Conservation (phyloP, 2,888 invertebrate species). For the Tridacna crocea region DNA sequence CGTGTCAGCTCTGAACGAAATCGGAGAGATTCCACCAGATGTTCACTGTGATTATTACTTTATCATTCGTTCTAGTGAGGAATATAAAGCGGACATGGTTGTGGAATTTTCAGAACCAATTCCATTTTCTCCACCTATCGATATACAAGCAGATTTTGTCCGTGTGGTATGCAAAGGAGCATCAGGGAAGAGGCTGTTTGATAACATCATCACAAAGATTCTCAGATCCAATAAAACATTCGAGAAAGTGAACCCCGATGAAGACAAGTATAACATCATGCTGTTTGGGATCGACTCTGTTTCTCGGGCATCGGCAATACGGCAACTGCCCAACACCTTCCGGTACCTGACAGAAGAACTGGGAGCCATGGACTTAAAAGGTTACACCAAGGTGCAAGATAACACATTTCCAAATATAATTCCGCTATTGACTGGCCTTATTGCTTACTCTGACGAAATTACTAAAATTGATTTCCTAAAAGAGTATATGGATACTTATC, state of each 20-base stretch:
- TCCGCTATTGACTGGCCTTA: constrained; percentile 32
- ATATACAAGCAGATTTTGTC: constrained; percentile 3
- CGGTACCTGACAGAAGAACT: constrained; percentile 36
- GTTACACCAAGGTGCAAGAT: constrained; percentile 49
- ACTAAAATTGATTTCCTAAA: constrained; percentile 11
- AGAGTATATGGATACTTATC: constrained; percentile 40
- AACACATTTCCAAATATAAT: constrained; percentile 44
- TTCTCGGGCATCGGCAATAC: constrained; percentile 36
- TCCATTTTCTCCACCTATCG: constrained; percentile 2
- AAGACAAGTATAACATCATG: constrained; percentile 31
- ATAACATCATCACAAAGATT: constrained; percentile 13
- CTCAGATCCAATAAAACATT: not conserved
- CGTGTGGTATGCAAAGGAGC: constrained; percentile 11
- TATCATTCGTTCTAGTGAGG: not conserved
- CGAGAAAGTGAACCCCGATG: not conserved
- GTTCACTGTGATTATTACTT: not conserved
- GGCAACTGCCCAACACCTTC: constrained; percentile 43
- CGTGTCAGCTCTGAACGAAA: not conserved
- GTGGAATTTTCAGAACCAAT: not conserved
- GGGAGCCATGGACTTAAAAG: constrained; percentile 32
- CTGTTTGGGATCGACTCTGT: constrained; percentile 51
- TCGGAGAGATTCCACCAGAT: not conserved
- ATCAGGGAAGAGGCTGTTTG: constrained; percentile 10
- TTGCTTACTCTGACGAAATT: constrained; percentile 3
- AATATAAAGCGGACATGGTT: not conserved